A percentile compares a stretch with the other conserved stretches of the same genome.
phyloP scores from a whole-genome alignment of 2,888 invertebrate genomes.

The Diplazon laetatorius region DNA sequence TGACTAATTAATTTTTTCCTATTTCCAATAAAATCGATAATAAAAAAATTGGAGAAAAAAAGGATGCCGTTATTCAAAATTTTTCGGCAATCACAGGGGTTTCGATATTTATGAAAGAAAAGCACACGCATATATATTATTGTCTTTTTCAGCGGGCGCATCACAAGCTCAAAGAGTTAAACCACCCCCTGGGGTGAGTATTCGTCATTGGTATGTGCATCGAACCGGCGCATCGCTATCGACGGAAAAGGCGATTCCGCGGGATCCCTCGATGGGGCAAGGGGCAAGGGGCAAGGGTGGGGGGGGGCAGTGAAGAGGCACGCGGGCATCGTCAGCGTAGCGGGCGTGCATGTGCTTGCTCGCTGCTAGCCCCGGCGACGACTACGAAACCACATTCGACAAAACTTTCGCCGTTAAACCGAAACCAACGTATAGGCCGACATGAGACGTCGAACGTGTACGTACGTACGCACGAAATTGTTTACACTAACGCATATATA shows the following conservation, averaged over 20 bases:
- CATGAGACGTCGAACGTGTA: conserved; percentile 74
- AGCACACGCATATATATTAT: conserved; percentile 35
- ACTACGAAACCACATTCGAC: conserved; percentile 64
- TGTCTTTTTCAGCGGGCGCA: conserved; percentile 20
- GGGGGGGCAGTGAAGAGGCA: background rate
- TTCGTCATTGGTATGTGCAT: conserved; percentile 39
- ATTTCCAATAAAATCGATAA: too few species aligned
- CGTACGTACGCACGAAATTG: conserved; percentile 76
- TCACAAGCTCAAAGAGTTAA: conserved; percentile 27
- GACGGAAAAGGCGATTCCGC: conserved; percentile 19
- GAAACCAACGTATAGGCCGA: conserved; percentile 68
- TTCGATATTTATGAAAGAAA: conserved; percentile 2
- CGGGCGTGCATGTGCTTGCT: conserved; percentile 15
- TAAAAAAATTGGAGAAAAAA: too few species aligned
- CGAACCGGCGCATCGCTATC: conserved; percentile 41
- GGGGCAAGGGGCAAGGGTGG: too few species aligned
- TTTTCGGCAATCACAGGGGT: conserved; percentile 24
- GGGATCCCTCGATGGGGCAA: background rate
- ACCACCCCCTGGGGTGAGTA: conserved; percentile 23
- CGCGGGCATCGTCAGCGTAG: background rate
- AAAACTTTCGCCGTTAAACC: conserved; percentile 72
- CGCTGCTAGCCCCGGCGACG: conserved; percentile 7
- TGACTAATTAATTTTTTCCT: too few species aligned
- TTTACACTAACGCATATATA: conserved; percentile 81
- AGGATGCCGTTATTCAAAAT: background rate